Base-by-base conservation (phyloP, 2,888 invertebrate genomes). In the Cordilura impudica region DNA sequence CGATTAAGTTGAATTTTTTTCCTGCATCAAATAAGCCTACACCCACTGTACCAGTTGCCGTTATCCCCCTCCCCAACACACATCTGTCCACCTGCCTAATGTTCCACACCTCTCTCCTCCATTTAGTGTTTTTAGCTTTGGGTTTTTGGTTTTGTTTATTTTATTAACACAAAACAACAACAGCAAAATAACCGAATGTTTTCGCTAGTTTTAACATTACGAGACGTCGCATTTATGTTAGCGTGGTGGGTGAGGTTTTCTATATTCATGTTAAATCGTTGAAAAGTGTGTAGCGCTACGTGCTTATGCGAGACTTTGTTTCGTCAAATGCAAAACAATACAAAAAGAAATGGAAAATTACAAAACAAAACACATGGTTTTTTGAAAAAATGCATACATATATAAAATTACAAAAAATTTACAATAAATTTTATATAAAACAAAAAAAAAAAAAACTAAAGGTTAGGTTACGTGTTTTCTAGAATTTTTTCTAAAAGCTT, bases 181-280 rank as follows among this genome's bases (percentile, higher is more conserved):
- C 2, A 39, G n/a, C 12, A 39, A 39, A n/a, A 2, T 39, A 39
- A n/a, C 35, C 12, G n/a, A 39, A 39, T 39, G n/a, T 39, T 12
- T 39, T 39, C n/a, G 35, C 35, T 39, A n/a, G 35, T 60, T 43
- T 58, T 58, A 58, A 58, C 58, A 58, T 58, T 43, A 16, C 7
- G 12, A 58, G 58, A 58, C 23, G 43, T 43, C 61, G 61, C 61
- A 61, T 45, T 61, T 45, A 61, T 61, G 61, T 61, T 45, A 47
- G 29, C n/a, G n/a, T 29, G 61, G 45, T 47, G 61, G 45, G 61
- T 47, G 45, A 61, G 61, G 61, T 39, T 56, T 19, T 5, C 45
- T 60, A 45, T 29, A 16, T 23, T 23, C n/a, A 56, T 56, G 35
- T 39, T 58, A 58, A 39, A 21, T 39, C 8, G 14, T 53, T 14